Evolutionary conservation across 2,113 vertebrate genomes (phyloP), one percentile per base, ranked within the genome.

Genomic region (Micromys minutus): DNA sequence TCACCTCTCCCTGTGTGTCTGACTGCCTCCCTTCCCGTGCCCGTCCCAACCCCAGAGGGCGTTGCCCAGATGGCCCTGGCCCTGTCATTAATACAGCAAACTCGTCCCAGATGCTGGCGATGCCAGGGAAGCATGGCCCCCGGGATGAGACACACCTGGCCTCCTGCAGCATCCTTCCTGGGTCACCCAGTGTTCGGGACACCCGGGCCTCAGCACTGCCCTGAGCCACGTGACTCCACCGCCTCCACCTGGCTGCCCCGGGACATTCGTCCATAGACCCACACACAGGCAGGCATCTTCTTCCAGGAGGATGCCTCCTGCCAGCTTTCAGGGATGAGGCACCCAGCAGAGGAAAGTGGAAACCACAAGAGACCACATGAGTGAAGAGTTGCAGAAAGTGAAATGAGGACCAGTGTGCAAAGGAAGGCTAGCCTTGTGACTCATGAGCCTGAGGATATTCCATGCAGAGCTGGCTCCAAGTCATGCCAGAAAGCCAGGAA

Each of bases 301-400:
- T 39, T 34, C 9, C 16, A 26, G 47, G 52, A 42, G 39, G n/a
- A 36, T 10, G 1, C 61, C n/a, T 36, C 36, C 0, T 34, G 65
- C 21, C 87, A n/a, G 45, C 12, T 65, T 50, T 57, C 67, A 0
- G 2, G 15, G 63, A 52, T 57, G 45, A 65, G 50, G 31, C 42
- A 22, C 65, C 3, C 4, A 69, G 67, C 76, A 87, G 59, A 89
- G n/a, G 87, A 57, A 84, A 81, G 71, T 2, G 12, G 72, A 65
- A 61, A 0, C 87, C 50, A 10, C 59, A 45, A 0, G 34, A 81
- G 84, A 22, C 94, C 84, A 31, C 87, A 94, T 89, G 92, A 96
- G 94, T 91, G 89, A 74, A 93, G 26, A 94, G 85, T 39, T 1
- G 55, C 72, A 72, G 52, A 75, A 76, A 84, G 29, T 52, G 55